Conservation (phyloP, 2,113 vertebrate species). For the Strix aluco region DNA sequence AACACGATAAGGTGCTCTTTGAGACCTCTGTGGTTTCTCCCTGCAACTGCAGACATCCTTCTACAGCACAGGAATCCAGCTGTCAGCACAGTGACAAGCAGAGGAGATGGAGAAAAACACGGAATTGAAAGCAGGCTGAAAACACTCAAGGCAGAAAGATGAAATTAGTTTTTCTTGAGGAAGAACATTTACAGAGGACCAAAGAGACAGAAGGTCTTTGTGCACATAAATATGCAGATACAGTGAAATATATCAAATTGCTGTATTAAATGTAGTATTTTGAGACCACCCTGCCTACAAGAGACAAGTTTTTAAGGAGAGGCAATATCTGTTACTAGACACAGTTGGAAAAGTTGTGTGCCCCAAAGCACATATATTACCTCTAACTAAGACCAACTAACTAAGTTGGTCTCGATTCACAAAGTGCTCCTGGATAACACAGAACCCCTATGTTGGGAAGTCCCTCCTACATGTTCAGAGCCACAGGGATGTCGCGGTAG, state of each 20-base stretch:
- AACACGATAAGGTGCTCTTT: neutral
- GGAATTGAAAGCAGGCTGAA: neutral
- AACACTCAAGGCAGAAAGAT: neutral
- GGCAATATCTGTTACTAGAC: neutral
- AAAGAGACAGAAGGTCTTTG: neutral
- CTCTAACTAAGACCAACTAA: neutral
- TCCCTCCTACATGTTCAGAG: neutral
- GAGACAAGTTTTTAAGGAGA: neutral
- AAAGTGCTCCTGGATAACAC: neutral
- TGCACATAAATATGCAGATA: neutral
- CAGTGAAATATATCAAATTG: neutral
- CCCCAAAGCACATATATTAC: neutral
- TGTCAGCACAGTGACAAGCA: neutral
- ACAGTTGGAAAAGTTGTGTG: neutral
- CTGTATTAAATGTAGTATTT: neutral
- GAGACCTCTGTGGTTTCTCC: neutral
- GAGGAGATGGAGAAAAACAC: neutral
- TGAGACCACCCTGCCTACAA: neutral
- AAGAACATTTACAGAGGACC: neutral
- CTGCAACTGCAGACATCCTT: neutral
- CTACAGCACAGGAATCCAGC: neutral
- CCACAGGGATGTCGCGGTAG: no score
- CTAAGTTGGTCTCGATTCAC: neutral
- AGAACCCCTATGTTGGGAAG: rapidly evolving
- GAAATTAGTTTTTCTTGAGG: neutral